Evolutionary conservation across 1,140 invertebrate species (phyloP).

Genomic region (Sycophaga agraensis): DNA sequence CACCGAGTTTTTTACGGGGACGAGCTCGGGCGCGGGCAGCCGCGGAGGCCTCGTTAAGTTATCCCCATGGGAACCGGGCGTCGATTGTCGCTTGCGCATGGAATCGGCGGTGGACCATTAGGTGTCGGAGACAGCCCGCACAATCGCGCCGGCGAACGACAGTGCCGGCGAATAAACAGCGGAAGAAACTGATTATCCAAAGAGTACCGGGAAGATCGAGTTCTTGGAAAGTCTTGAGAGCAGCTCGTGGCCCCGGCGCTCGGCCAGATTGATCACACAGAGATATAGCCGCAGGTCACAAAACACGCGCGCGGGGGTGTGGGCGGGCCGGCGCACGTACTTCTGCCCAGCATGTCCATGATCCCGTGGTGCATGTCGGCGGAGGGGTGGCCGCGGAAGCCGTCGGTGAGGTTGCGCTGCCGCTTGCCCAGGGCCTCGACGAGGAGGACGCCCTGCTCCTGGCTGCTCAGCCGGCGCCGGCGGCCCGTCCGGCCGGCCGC

Average conservation of each 20-base stretch:
- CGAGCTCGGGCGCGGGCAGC: neutral
- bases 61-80: too few relatives aligned
- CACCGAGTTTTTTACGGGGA: too few relatives aligned
- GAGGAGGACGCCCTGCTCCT: conserved; percentile 73
- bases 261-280: neutral
- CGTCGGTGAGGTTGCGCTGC: conserved; percentile 52
- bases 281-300: neutral
- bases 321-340: conserved; percentile 59
- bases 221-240: too few relatives aligned
- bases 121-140: too few relatives aligned
- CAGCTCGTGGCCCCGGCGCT: too few relatives aligned
- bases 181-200: too few relatives aligned
- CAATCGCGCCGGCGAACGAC: too few relatives aligned
- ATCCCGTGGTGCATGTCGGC: conserved; percentile 67
- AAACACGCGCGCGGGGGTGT: neutral
- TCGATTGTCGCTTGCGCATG: too few relatives aligned
- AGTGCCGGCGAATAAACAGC: too few relatives aligned
- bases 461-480: conserved; percentile 63
- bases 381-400: conserved; percentile 34
- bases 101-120: too few relatives aligned
- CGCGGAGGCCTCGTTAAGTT: too few relatives aligned
- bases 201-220: too few relatives aligned
- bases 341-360: conserved; percentile 80
- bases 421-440: conserved; percentile 71
- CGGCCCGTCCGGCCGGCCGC: conserved; percentile 40